Evolutionary conservation across 2,888 invertebrate genomes (phyloP).

Genomic region (Lydus trimaculatus): DNA sequence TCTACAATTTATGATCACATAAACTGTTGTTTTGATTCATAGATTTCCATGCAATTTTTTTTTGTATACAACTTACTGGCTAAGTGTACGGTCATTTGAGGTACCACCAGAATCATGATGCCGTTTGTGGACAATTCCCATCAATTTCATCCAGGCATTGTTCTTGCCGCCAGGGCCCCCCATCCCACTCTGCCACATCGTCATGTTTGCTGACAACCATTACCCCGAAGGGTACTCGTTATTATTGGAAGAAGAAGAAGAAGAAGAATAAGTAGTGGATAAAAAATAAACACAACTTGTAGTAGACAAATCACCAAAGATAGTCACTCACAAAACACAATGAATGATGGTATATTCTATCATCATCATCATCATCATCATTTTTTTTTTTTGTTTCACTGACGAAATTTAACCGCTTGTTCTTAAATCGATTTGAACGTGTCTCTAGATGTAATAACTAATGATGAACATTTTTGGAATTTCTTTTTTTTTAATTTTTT

Average conservation of each 20-base stretch:
- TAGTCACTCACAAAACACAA: conserved; percentile 34
- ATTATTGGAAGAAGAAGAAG: neutral
- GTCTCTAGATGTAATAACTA: conserved; percentile 11
- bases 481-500: neutral
- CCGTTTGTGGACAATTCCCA: conserved; percentile 81
- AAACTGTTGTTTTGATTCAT: neutral
- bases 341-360: conserved; percentile 14
- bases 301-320: conserved; percentile 22
- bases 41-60: neutral
- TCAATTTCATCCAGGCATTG: conserved; percentile 84
- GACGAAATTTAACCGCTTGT: neutral
- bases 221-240: conserved; percentile 30
- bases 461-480: neutral
- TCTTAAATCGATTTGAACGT: neutral
- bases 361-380: conserved; percentile 22
- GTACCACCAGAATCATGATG: conserved; percentile 69
- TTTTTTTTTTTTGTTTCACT: conserved; percentile 14
- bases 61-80: conserved; percentile 74
- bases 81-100: conserved; percentile 71
- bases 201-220: conserved; percentile 63
- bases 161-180: conserved; percentile 78
- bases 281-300: conserved; percentile 31
- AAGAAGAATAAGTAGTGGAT: no score
- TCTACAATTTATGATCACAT: neutral
- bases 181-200: conserved; percentile 82